A percentile compares a stretch with the other conserved stretches of the same genome.
Conservation (phyloP, 2,113 vertebrate genomes). For the Pelvicachromis taeniatus region DNA sequence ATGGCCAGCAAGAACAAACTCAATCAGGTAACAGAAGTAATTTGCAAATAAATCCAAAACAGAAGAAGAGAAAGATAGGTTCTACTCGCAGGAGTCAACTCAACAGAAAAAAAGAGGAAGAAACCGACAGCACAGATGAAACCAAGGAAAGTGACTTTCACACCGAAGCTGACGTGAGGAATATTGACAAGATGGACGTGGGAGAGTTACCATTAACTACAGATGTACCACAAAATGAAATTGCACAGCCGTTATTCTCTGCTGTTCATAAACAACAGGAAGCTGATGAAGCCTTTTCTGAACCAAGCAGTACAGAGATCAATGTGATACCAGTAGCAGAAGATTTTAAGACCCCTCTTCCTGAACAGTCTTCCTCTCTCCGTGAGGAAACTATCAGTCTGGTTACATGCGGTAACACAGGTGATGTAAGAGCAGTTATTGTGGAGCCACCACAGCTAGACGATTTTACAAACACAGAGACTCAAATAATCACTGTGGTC, state of each 20-base stretch:
- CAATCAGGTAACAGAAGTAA: not conserved
- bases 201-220: not conserved
- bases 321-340: not conserved
- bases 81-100: constrained; percentile 40
- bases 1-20: not conserved
- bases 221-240: not conserved
- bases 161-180: not conserved
- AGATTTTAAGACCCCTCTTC: not conserved
- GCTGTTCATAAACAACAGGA: not conserved
- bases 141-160: not conserved
- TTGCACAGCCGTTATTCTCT: not conserved
- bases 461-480: not conserved
- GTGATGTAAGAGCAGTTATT: not conserved
- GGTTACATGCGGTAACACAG: not conserved
- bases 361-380: not conserved
- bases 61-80: constrained; percentile 53
- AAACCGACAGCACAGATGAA: not conserved
- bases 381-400: not conserved
- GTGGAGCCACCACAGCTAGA: not conserved
- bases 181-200: not conserved
- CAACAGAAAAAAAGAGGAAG: not conserved
- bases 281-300: not conserved
- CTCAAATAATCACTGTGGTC: not conserved
- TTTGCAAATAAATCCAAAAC: not conserved
- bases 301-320: not conserved